These are phyloP conservation scores for Porites lutea DNA, from an alignment of 64 coral and sea anemone genomes.

Conservation along the genomic window DNA sequence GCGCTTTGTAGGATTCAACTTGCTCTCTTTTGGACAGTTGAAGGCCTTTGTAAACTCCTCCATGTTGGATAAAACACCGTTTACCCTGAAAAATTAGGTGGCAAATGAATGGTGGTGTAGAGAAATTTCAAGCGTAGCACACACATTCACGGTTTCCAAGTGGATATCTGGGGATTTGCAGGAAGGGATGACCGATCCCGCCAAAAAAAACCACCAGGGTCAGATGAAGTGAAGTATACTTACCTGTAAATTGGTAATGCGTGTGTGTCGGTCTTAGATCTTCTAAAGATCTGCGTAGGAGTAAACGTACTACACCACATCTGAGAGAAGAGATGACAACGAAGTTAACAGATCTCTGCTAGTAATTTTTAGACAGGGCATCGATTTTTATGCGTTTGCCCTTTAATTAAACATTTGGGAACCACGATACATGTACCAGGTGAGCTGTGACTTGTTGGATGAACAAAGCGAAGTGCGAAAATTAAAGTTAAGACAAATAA, in stretches of 20 bases:
- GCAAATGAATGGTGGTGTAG: too few relatives aligned
- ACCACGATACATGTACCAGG: too few relatives aligned
- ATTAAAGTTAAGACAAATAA: too few relatives aligned
- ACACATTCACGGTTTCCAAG: too few relatives aligned
- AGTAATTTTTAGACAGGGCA: too few relatives aligned
- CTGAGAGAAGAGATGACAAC: background rate
- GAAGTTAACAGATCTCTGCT: too few relatives aligned
- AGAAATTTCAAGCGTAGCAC: too few relatives aligned
- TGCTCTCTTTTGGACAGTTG: slow-evolving; percentile 30
- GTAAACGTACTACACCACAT: slow-evolving; percentile 61
- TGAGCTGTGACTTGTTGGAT: too few relatives aligned
- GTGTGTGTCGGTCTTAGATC: slow-evolving; percentile 51
- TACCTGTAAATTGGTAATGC: slow-evolving; percentile 48
- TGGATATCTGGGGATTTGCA: too few relatives aligned
- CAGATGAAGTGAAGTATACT: background rate
- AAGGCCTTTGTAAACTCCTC: slow-evolving; percentile 57
- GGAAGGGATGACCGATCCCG: background rate
- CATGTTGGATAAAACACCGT: slow-evolving; percentile 59
- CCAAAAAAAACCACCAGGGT: background rate
- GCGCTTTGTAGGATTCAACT: slow-evolving; percentile 35
- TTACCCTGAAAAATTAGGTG: slow-evolving; percentile 29
- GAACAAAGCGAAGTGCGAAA: too few relatives aligned
- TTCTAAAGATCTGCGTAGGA: slow-evolving; percentile 20
- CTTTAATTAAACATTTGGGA: too few relatives aligned
- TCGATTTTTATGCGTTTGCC: too few relatives aligned